phyloP scores from a whole-genome alignment of 2,888 invertebrate species.

The Torymus texanus region DNA sequence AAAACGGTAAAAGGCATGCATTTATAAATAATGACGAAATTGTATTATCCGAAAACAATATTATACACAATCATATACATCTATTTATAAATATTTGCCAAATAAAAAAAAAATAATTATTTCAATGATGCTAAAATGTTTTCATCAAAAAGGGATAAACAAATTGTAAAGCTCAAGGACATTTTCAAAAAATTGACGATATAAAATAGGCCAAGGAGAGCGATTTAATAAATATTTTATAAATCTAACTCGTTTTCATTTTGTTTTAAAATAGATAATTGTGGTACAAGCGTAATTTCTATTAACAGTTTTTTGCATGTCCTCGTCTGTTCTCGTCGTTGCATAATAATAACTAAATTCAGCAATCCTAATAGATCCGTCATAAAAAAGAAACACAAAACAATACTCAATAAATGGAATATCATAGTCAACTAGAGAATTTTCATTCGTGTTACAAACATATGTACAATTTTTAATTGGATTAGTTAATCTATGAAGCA shows the following conservation, averaged over 20 bases:
- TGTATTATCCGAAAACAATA: slow-evolving; percentile 12
- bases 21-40: slow-evolving; percentile 25
- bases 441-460: slow-evolving; percentile 55
- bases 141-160: slow-evolving; percentile 8
- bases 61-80: slow-evolving; percentile 38
- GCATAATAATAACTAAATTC: slow-evolving; percentile 45
- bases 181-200: slow-evolving; percentile 16
- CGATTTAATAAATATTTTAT: slow-evolving; percentile 42
- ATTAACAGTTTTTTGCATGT: slow-evolving; percentile 27
- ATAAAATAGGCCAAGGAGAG: slow-evolving; percentile 45
- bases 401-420: slow-evolving; percentile 51
- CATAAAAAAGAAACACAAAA: slow-evolving; percentile 33
- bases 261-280: slow-evolving; percentile 23
- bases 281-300: slow-evolving; percentile 34
- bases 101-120: slow-evolving; percentile 51
- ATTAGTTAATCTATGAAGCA: slow-evolving; percentile 55
- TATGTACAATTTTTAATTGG: slow-evolving; percentile 56
- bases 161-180: slow-evolving; percentile 21
- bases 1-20: slow-evolving; percentile 29
- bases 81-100: slow-evolving; percentile 38
- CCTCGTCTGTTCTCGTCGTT: slow-evolving; percentile 14
- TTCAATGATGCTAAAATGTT: slow-evolving; percentile 15
- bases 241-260: slow-evolving; percentile 47
- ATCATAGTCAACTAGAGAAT: slow-evolving; percentile 56
- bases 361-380: slow-evolving; percentile 29